Percentiles rank a stretch among this genome's conserved stretches.
These are phyloP conservation scores for Pygoscelis adeliae DNA, from an alignment of 2,113 vertebrate genomes.

Conservation along the genomic window DNA sequence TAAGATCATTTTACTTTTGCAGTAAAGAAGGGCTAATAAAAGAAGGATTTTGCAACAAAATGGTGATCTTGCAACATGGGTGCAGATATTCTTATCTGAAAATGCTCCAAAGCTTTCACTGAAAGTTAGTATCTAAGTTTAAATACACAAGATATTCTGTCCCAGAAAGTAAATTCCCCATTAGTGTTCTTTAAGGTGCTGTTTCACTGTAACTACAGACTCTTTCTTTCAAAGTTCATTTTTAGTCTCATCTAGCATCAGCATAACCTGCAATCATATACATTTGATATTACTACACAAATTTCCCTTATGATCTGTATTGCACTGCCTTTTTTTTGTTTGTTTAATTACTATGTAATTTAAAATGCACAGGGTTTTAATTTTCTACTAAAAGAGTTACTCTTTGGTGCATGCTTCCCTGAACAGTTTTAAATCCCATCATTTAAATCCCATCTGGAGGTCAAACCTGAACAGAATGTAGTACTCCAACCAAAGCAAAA, in stretches of 20 bases:
- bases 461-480: neutral
- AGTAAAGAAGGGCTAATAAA: neutral
- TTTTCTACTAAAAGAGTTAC: neutral
- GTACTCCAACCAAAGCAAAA: neutral
- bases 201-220: neutral
- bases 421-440: neutral
- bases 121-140: neutral
- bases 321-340: no score
- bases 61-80: rapidly evolving
- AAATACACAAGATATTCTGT: neutral
- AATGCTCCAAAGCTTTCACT: neutral
- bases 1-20: neutral
- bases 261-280: neutral
- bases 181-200: neutral
- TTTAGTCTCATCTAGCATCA: neutral
- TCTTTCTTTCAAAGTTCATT: neutral
- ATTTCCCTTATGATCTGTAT: neutral
- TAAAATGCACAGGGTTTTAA: neutral
- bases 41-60: neutral
- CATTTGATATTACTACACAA: no score
- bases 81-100: neutral
- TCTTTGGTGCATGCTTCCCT: neutral
- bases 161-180: neutral
- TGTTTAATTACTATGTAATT: neutral
- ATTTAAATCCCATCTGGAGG: neutral